These are phyloP conservation scores for Lamproptera curius DNA, from an alignment of 2,888 invertebrate genomes.

Conservation along the genomic window DNA sequence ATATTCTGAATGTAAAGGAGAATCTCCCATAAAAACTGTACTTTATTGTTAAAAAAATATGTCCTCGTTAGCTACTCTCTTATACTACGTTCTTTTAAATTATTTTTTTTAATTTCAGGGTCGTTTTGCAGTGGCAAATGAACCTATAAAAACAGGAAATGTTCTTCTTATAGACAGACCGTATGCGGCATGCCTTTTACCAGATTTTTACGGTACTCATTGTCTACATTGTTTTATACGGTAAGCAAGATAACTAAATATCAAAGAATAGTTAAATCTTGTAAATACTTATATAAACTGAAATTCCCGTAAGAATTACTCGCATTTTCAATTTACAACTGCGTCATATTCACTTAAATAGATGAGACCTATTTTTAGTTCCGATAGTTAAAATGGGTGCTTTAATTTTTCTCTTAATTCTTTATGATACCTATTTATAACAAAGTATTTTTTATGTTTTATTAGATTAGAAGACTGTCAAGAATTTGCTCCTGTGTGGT, in stretches of 20 bases:
- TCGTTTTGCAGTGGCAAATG: conserved; percentile 82
- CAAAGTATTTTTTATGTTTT: no score
- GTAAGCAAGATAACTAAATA: conserved; percentile 48
- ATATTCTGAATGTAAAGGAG: no score
- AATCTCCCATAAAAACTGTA: no score
- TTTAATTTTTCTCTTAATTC: no score
- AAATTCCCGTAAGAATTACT: neutral
- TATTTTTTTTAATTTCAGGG: conserved; percentile 70
- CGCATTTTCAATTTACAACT: no score
- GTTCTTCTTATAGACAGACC: conserved; percentile 84
- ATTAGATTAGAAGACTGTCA: conserved; percentile 48
- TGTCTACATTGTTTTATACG: conserved; percentile 89
- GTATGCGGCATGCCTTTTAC: conserved; percentile 84
- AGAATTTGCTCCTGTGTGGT: conserved; percentile 81
- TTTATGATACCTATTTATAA: no score
- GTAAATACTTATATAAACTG: neutral
- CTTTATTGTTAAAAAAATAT: no score
- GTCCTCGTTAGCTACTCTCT: no score
- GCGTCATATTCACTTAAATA: no score
- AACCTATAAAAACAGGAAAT: conserved; percentile 82
- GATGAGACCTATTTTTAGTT: no score
- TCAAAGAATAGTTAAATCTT: neutral
- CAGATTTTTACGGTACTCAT: conserved; percentile 86
- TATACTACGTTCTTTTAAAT: neutral
- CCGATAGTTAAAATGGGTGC: no score